phyloP scores from a whole-genome alignment of 2,797 vertebrate species.

The Falco naumanni region DNA sequence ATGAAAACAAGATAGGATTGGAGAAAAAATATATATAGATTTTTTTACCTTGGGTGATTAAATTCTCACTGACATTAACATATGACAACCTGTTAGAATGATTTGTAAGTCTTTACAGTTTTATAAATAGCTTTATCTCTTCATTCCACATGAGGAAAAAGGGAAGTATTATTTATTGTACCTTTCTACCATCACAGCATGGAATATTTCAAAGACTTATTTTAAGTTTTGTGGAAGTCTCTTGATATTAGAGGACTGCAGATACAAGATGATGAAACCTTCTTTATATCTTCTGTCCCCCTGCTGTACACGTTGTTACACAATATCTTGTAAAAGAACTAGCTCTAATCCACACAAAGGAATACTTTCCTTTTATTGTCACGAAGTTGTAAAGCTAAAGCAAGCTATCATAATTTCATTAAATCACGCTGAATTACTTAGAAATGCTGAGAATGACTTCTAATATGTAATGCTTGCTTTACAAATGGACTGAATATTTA shows the following conservation, averaged over 20 bases:
- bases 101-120: conserved; percentile 72
- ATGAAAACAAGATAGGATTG: conserved; percentile 30
- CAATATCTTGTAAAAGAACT: conserved; percentile 39
- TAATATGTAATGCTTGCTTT: conserved; percentile 71
- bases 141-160: conserved; percentile 72
- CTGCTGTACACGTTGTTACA: conserved; percentile 16
- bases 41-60: conserved; percentile 69
- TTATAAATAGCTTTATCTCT: conserved; percentile 78
- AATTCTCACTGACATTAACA: conserved; percentile 69
- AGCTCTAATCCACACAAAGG: conserved; percentile 56
- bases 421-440: conserved; percentile 67
- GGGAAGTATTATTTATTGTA: conserved; percentile 75
- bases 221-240: conserved; percentile 70
- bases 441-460: conserved; percentile 36
- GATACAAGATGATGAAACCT: conserved; percentile 63
- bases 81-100: conserved; percentile 74
- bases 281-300: conserved; percentile 47
- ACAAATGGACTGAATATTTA: conserved; percentile 67
- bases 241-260: conserved; percentile 69
- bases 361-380: conserved; percentile 61
- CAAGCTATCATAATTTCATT: conserved; percentile 64
- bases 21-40: neutral
- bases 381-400: conserved; percentile 57
- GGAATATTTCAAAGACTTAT: conserved; percentile 73
- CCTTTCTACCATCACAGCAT: conserved; percentile 55